phyloP scores from a whole-genome alignment of 2,888 invertebrate species.

The Autographa pulchrina region DNA sequence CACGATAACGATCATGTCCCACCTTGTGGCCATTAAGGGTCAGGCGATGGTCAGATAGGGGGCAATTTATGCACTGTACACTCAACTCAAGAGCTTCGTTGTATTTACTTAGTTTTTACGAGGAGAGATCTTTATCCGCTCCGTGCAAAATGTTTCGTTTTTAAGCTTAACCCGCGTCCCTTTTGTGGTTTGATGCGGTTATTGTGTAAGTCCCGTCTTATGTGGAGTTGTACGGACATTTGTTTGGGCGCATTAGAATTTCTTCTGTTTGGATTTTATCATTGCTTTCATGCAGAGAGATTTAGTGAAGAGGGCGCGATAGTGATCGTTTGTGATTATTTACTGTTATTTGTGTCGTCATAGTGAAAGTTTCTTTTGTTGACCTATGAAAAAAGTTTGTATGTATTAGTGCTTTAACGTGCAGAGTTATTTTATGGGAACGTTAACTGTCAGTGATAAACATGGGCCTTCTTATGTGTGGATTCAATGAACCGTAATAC shows the following conservation, averaged over 20 bases:
- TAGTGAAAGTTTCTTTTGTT: not conserved
- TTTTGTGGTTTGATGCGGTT: conserved; percentile 59
- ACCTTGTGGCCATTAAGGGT: conserved; percentile 85
- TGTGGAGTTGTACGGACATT: conserved; percentile 43
- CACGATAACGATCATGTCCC: conserved; percentile 85
- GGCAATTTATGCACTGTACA: conserved; percentile 86
- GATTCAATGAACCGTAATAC: conserved; percentile 6
- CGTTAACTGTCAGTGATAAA: not conserved
- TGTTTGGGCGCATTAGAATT: conserved; percentile 26
- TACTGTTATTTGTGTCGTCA: conserved; percentile 10
- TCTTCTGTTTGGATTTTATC: conserved; percentile 20
- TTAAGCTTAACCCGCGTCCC: conserved; percentile 53
- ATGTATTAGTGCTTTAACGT: conserved; percentile 2
- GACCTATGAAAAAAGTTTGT: not conserved
- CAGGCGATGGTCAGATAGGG: conserved; percentile 85
- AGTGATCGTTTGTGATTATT: conserved; percentile 13
- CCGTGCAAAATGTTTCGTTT: conserved; percentile 75
- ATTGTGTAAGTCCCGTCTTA: conserved; percentile 47
- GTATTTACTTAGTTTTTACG: conserved; percentile 83
- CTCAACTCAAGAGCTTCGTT: conserved; percentile 79
- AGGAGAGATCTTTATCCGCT: conserved; percentile 77
- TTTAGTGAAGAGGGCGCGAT: conserved; percentile 9
- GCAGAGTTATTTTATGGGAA: not conserved
- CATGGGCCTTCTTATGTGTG: conserved; percentile 1
- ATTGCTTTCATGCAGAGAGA: conserved; percentile 15